Evolutionary conservation across 1,140 invertebrate genomes (phyloP), one percentile per base, ranked within the genome.

Genomic region (Achatina immaculata): DNA sequence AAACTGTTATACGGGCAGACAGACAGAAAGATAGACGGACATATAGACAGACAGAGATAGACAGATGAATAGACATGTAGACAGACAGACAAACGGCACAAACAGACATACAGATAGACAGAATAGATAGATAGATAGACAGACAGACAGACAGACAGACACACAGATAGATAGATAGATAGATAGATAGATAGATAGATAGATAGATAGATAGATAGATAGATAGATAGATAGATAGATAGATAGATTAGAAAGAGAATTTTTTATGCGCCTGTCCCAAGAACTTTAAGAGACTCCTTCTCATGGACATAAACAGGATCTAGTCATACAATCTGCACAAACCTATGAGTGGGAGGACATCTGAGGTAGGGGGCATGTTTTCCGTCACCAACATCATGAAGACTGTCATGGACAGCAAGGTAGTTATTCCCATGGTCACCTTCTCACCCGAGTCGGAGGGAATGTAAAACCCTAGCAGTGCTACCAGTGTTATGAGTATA

Each of bases 401-500:
- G n/a, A 91, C 90, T 14, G 90, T 90, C 86, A 91, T 89, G 21
- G 89, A 88, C 31, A 91, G 81, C 21, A 91, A 81, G n/a, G 88
- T 90, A 11, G 89, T 91, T 48, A 91, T 89, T 38, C 90, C 89
- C 86, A 91, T 88, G 16, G 89, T 88, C n/a, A 91, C 90, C 82
- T 91, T 91, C 83, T 91, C 90, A 4, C 90, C 89, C 6, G 95
- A 96, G 88, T 97, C 96, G 16, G 95, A 96, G 45, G 96, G 96
- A 84, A 97, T 95, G 92, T 96, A 97, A 91, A 97, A 97, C 0
- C 88, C 88, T 62, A 97, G 91, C 62, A 97, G 92, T 40, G 96
- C 96, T 94, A 94, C 86, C 91, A 92, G 94, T 87, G 96, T 97
- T 86, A 97, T 97, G 24, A 97, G 93, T 75, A 97, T 94, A 90